These are phyloP conservation scores for Cranoglanis bouderius DNA, from an alignment of 2,113 vertebrate species.

Conservation along the genomic window DNA sequence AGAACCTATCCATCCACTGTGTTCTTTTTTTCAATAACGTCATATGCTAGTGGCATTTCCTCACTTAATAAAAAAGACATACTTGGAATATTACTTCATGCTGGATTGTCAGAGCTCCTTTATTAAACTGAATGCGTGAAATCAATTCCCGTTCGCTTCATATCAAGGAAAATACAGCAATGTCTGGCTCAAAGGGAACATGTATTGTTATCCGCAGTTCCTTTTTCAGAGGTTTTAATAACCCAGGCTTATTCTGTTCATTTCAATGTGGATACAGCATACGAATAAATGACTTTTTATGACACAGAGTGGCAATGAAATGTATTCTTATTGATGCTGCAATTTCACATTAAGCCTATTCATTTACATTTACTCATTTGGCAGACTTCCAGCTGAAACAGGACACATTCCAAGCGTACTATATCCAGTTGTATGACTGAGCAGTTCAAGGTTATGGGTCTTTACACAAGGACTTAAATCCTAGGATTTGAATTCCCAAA, in stretches of 20 bases:
- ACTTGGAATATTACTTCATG: constrained; percentile 13
- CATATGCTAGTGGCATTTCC: constrained; percentile 6
- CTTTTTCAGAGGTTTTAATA: neutral
- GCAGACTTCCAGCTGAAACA: neutral
- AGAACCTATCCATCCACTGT: neutral
- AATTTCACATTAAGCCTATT: neutral
- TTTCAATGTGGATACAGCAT: neutral
- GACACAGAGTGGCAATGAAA: neutral
- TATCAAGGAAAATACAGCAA: constrained; percentile 17
- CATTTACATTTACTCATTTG: constrained; percentile 1
- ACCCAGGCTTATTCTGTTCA: neutral
- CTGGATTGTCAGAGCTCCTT: neutral
- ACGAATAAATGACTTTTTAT: neutral
- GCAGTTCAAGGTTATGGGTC: neutral
- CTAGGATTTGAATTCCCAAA: neutral
- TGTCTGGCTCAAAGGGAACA: constrained; percentile 12
- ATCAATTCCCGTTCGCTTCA: constrained; percentile 26
- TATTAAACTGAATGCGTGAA: constrained; percentile 22
- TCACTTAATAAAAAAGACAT: constrained; percentile 1
- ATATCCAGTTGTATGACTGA: neutral
- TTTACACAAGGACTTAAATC: neutral
- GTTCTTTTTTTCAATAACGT: neutral
- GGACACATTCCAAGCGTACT: neutral
- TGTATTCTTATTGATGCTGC: neutral
- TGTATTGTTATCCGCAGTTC: neutral